Evolutionary conservation across 23 tunicate species (phyloP).

Genomic region (Styela clava): DNA sequence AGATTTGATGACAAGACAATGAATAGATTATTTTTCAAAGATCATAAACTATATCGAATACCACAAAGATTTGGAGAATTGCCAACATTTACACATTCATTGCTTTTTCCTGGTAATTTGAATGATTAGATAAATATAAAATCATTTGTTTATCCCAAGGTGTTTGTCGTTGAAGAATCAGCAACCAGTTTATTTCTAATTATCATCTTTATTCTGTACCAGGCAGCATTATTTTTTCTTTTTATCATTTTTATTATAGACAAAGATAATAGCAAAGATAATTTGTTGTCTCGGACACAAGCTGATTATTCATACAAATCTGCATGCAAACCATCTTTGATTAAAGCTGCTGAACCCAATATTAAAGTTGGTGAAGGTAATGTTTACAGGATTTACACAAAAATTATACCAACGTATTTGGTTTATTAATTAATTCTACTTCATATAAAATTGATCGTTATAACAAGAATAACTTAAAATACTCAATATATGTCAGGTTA

Average conservation of each 20-base stretch:
- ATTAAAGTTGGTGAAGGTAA: constrained; percentile 97
- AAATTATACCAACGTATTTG: too few relatives aligned
- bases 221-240: too few relatives aligned
- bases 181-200: too few relatives aligned
- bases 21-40: constrained; percentile 68
- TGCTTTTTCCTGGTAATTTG: constrained; percentile 60
- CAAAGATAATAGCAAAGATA: constrained; percentile 27
- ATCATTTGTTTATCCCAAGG: too few relatives aligned
- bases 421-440: too few relatives aligned
- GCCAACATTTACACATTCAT: constrained; percentile 61
- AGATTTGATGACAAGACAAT: constrained; percentile 72
- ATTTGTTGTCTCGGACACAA: constrained; percentile 62
- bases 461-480: too few relatives aligned
- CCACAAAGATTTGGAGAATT: constrained; percentile 72
- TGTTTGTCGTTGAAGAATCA: too few relatives aligned
- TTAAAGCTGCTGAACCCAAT: constrained; percentile 66
- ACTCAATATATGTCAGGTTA: background rate
- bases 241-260: background rate
- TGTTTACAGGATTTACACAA: background rate
- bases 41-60: constrained; percentile 41
- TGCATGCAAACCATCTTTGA: constrained; percentile 55
- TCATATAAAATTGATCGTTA: too few relatives aligned
- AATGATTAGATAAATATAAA: too few relatives aligned
- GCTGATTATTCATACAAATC: constrained; percentile 77
- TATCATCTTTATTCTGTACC: too few relatives aligned